Conservation (phyloP, 2,797 vertebrate genomes). For the Sparidentex hasta region DNA sequence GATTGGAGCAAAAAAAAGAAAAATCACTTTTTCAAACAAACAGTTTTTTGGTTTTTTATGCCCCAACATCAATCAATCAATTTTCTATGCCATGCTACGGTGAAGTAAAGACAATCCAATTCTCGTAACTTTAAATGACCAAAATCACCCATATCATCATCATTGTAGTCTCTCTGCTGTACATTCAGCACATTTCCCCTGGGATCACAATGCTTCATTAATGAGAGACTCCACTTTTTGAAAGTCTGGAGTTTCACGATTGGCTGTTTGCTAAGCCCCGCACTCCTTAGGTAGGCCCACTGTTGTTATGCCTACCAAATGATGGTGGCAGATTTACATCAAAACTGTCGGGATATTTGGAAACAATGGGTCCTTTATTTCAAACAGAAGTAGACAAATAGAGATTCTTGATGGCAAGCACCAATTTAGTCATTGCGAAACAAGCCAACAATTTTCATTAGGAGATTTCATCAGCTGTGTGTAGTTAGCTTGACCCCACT, state of each 20-base stretch:
- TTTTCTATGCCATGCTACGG: constrained; percentile 75
- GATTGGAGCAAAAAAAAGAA: constrained; percentile 41
- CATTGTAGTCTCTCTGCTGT: constrained; percentile 36
- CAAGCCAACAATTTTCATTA: neutral
- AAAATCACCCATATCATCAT: constrained; percentile 61
- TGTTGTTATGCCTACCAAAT: neutral
- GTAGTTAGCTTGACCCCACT: neutral
- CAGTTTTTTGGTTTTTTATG: constrained; percentile 53
- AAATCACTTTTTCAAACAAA: constrained; percentile 42
- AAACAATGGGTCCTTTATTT: neutral
- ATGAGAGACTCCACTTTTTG: constrained; percentile 30
- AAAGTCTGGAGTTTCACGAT: constrained; percentile 32
- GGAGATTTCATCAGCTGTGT: neutral
- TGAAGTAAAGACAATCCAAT: constrained; percentile 83
- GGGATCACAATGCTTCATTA: constrained; percentile 46
- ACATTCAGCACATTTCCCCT: constrained; percentile 41
- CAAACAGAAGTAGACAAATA: constrained; percentile 1
- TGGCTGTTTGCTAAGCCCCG: constrained; percentile 29
- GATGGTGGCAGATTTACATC: neutral
- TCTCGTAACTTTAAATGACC: constrained; percentile 73
- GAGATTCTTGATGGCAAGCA: neutral
- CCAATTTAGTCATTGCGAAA: neutral
- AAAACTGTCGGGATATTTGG: neutral
- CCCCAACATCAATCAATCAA: constrained; percentile 72
- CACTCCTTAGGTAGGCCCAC: neutral